Evolutionary conservation across 2,797 vertebrate genomes (phyloP).

Genomic region (Alouatta caraya): DNA sequence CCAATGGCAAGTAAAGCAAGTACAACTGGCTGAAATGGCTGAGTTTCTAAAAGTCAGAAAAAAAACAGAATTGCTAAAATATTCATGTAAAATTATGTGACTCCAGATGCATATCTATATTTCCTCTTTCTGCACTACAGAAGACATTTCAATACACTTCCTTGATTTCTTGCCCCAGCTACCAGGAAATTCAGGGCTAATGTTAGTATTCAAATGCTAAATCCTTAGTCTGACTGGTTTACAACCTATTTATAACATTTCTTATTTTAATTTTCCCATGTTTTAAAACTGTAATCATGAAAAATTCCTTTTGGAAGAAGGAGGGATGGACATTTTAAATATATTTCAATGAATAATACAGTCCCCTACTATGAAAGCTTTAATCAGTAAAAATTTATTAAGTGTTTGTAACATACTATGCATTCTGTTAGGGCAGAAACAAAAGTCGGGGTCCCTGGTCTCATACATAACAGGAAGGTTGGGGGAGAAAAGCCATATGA

Average conservation of each 20-base stretch:
- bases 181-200: slow-evolving; percentile 2
- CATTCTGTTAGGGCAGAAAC: not conserved
- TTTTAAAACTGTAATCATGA: slow-evolving; percentile 8
- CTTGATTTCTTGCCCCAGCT: not conserved
- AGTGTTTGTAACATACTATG: not conserved
- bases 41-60: not conserved
- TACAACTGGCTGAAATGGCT: not conserved
- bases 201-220: not conserved
- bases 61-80: not conserved
- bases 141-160: not conserved
- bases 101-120: not conserved
- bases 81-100: not conserved
- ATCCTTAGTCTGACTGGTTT: not conserved
- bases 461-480: not conserved
- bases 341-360: slow-evolving; percentile 10
- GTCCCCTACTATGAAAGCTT: not conserved
- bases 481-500: not conserved
- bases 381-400: not conserved
- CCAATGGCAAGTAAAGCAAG: slow-evolving; percentile 27
- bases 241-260: not conserved
- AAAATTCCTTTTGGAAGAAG: not conserved
- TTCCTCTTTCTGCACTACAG: not conserved
- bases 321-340: not conserved
- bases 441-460: not conserved
- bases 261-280: slow-evolving; percentile 25